Evolutionary conservation across 2,888 invertebrate species (phyloP).

Genomic region (Gari tellinella): DNA sequence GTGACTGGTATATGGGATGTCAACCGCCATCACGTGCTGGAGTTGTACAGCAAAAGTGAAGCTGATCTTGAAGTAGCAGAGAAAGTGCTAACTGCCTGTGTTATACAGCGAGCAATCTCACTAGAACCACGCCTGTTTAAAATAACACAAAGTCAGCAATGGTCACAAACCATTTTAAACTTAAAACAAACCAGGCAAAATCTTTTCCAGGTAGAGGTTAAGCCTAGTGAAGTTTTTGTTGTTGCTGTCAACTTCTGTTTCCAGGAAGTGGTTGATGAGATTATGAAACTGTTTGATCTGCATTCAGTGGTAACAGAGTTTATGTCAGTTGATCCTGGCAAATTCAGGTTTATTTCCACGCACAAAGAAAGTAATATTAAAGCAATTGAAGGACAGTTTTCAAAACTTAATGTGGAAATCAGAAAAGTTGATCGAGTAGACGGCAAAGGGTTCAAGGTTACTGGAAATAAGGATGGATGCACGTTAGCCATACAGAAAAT

Average conservation of each 20-base stretch:
- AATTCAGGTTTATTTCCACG: constrained; percentile 22
- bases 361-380: constrained; percentile 23
- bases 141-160: constrained; percentile 11
- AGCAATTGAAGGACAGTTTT: constrained; percentile 37
- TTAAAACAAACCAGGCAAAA: constrained; percentile 15
- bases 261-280: constrained; percentile 26
- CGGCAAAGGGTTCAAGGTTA: constrained; percentile 34
- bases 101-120: constrained; percentile 5
- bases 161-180: constrained; percentile 1
- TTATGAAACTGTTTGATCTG: constrained; percentile 37
- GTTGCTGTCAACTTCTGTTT: constrained; percentile 18
- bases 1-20: constrained; percentile 41
- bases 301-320: constrained; percentile 28
- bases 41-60: constrained; percentile 30
- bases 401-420: constrained; percentile 20
- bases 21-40: constrained; percentile 4
- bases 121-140: background rate
- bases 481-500: constrained; percentile 21
- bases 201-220: constrained; percentile 6
- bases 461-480: constrained; percentile 48
- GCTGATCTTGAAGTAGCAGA: constrained; percentile 13
- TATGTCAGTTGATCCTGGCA: constrained; percentile 25
- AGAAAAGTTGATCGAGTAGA: background rate
- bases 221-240: constrained; percentile 6
- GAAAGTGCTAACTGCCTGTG: background rate